These are phyloP conservation scores for Dromococcyx pavoninus DNA, from an alignment of 2,797 vertebrate genomes.

Conservation along the genomic window DNA sequence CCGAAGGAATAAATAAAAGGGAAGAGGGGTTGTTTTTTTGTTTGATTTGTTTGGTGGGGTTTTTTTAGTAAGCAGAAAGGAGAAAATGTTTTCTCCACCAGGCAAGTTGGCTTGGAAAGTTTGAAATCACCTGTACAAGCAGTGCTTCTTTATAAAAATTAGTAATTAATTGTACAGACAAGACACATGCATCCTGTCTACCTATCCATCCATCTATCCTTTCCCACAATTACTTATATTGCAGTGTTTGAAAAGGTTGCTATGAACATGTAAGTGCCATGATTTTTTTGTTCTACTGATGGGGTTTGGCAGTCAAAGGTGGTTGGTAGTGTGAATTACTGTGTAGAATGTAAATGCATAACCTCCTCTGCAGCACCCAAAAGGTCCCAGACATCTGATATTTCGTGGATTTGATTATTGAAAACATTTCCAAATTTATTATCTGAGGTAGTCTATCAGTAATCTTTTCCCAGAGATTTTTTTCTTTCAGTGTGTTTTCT, in stretches of 20 bases:
- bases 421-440: neutral
- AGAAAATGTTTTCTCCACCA: neutral
- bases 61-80: neutral
- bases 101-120: neutral
- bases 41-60: neutral
- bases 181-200: neutral
- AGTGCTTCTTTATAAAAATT: neutral
- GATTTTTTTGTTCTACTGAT: neutral
- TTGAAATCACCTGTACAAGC: neutral
- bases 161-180: neutral
- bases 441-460: neutral
- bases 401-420: neutral
- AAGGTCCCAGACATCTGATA: neutral
- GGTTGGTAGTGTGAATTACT: neutral
- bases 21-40: neutral
- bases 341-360: neutral
- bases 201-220: neutral
- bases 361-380: neutral
- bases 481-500: neutral
- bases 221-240: neutral
- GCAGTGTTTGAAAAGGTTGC: neutral
- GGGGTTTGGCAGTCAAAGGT: neutral
- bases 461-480: neutral
- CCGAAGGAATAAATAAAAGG: slow-evolving; percentile 9
- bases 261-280: neutral